Conservation (phyloP, 2,797 vertebrate genomes). For the Tinamus major region DNA sequence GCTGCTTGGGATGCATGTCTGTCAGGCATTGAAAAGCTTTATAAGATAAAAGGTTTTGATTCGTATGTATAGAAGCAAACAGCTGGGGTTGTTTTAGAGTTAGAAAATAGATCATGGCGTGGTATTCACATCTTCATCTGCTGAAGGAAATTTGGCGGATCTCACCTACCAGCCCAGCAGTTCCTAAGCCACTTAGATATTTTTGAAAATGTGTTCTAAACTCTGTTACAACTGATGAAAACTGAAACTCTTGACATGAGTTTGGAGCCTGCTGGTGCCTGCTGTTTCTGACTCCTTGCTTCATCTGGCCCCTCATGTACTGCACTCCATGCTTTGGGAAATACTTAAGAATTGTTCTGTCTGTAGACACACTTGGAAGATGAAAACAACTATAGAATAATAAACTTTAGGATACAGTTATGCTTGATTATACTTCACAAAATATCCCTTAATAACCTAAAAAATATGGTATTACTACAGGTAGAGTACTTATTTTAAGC, state of each 20-base stretch:
- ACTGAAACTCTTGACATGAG: not conserved
- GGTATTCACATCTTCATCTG: not conserved
- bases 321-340: not conserved
- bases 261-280: slow-evolving; percentile 4
- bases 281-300: not conserved
- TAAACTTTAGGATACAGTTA: slow-evolving; percentile 8
- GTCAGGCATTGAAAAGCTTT: not conserved
- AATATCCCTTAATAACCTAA: not conserved
- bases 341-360: slow-evolving; percentile 10
- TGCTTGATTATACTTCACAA: slow-evolving; percentile 16
- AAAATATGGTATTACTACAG: not conserved
- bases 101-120: not conserved
- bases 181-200: not conserved
- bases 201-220: slow-evolving; percentile 14
- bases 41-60: not conserved
- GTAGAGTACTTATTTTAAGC: not conserved
- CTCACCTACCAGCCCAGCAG: not conserved
- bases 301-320: not conserved
- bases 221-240: not conserved
- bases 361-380: slow-evolving; percentile 22
- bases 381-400: not conserved
- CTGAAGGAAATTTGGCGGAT: slow-evolving; percentile 3
- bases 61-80: not conserved
- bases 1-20: not conserved
- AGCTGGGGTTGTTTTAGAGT: not conserved